Evolutionary conservation across 2,888 invertebrate genomes (phyloP), one percentile per base, ranked within the genome.

Genomic region (Margaritifera margaritifera): DNA sequence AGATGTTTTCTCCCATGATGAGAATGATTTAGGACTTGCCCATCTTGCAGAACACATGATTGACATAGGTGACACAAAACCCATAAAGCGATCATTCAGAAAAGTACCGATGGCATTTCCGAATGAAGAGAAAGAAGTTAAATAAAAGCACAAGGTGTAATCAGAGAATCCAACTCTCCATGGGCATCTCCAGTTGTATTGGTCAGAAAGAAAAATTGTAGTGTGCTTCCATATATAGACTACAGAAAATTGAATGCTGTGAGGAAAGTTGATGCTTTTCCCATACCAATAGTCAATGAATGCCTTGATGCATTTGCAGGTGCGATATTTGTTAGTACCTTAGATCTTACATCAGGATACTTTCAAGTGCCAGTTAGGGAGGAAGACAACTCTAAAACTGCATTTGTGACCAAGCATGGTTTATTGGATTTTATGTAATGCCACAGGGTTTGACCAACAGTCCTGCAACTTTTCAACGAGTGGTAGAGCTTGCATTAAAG

Each of bases 351-450:
- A 1, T 68, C n/a, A 5, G 69, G 74, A 4, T 78, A 72, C 56
- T 68, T 69, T 50, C 75, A 76, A 60, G 64, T 76, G 25, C 72
- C 78, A 11, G 64, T 76, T 4, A 58, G 62, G 42, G 27, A 64
- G 2, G 31, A 59, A n/a, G 72, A 74, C 54, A 70, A 71, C n/a
- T 70, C 66, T 20, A 78, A 78, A 62, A 76, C 79, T 18, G 75
- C 76, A 56, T 78, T 79, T 65, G 62, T 66, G 18, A 70, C 70
- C 19, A 73, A 70, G 56, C 69, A 71, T 57, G 74, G 77, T 18
- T 56, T 78, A 18, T 79, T 60, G 56, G 74, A 78, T 42, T 77
- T 73, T 54, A 27, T 31, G 60, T 68, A 24, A 69, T 70, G 57
- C 69, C 72, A 22, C 68, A 75, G 60, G 77, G 77, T 20, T 63